A percentile compares a stretch with the other conserved stretches of the same genome.
These are phyloP conservation scores for Equus przewalskii DNA, from an alignment of 2,113 vertebrate genomes.

Conservation along the genomic window DNA sequence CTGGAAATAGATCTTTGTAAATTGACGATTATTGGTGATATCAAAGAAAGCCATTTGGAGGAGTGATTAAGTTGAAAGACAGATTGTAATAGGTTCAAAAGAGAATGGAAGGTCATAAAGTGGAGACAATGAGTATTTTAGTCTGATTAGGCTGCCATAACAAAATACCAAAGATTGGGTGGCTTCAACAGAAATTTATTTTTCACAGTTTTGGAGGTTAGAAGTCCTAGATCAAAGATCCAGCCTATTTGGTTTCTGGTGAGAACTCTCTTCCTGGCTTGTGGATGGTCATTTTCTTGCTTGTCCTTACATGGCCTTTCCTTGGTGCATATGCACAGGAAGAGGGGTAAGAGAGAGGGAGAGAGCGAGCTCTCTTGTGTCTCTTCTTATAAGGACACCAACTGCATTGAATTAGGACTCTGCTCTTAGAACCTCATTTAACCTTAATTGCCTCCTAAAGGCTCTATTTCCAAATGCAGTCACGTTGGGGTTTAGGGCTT, in stretches of 20 bases:
- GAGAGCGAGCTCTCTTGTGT: background rate
- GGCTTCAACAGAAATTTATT: background rate
- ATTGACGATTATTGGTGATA: background rate
- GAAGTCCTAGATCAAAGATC: background rate
- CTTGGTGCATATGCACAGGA: background rate
- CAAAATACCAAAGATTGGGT: background rate
- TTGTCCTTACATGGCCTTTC: background rate
- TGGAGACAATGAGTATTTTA: background rate
- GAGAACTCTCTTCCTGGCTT: background rate
- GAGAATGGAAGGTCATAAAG: background rate
- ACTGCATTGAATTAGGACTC: background rate
- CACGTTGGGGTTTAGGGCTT: background rate
- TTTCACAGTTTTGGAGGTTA: background rate
- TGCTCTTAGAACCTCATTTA: background rate
- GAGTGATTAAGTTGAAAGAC: background rate
- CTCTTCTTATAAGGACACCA: background rate
- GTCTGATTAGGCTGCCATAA: background rate
- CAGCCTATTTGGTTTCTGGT: background rate
- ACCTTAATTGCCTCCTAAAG: background rate
- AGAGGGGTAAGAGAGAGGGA: background rate
- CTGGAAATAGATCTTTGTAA: background rate
- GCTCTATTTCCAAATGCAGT: background rate
- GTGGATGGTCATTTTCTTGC: background rate
- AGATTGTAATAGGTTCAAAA: background rate
- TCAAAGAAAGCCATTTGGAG: background rate